A percentile compares a stretch with the other conserved stretches of the same genome.
Evolutionary conservation across 1,140 invertebrate species (phyloP).

Genomic region (Aricia agestis): DNA sequence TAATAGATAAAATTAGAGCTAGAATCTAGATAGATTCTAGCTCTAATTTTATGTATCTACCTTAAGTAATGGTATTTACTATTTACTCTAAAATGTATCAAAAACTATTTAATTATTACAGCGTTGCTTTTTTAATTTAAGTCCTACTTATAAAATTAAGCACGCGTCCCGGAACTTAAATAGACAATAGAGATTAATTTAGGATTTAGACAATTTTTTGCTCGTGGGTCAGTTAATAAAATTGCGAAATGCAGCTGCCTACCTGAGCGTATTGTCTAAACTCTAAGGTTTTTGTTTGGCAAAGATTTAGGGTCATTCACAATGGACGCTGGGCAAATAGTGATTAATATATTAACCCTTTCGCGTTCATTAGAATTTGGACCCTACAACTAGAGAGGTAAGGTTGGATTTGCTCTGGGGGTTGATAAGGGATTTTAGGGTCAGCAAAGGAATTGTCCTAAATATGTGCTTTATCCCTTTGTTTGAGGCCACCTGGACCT

Average conservation of each 20-base stretch:
- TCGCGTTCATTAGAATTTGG: slow-evolving; percentile 20
- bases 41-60: no score
- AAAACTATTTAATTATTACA: no score
- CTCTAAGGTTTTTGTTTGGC: slow-evolving; percentile 36
- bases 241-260: slow-evolving; percentile 51
- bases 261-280: slow-evolving; percentile 45
- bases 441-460: slow-evolving; percentile 38
- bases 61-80: no score
- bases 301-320: slow-evolving; percentile 43
- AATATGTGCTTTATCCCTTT: slow-evolving; percentile 30
- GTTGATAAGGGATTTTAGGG: slow-evolving; percentile 38
- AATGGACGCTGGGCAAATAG: slow-evolving; percentile 41
- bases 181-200: not conserved
- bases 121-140: no score
- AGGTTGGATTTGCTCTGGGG: slow-evolving; percentile 22
- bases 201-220: slow-evolving; percentile 16
- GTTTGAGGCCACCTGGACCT: slow-evolving; percentile 27
- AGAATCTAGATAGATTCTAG: no score
- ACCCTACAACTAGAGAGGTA: slow-evolving; percentile 11
- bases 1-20: no score
- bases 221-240: slow-evolving; percentile 32
- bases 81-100: no score
- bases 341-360: slow-evolving; percentile 22
- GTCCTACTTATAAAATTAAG: not conserved
- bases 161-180: not conserved